phyloP scores from a whole-genome alignment of 2,113 vertebrate species.

The Sinosuthora webbiana region DNA sequence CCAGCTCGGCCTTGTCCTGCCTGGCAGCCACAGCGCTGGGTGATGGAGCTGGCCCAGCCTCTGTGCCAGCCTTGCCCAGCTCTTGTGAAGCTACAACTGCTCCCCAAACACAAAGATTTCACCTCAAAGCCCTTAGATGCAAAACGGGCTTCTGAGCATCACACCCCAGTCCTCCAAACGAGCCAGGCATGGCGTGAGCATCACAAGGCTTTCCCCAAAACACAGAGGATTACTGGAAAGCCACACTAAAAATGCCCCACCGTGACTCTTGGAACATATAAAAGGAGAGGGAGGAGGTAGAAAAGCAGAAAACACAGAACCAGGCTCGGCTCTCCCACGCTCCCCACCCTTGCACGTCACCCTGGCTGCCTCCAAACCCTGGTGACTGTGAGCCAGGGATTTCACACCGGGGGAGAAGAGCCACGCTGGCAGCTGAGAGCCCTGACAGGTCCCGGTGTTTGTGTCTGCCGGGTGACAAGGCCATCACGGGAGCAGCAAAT shows the following conservation, averaged over 20 bases:
- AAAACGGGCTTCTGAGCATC: neutral
- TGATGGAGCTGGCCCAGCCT: neutral
- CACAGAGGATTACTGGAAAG: neutral
- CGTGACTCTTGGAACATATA: rapidly evolving
- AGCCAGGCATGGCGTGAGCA: rapidly evolving
- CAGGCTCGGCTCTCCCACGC: neutral
- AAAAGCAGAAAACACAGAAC: neutral
- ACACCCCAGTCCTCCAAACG: neutral
- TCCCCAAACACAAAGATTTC: neutral
- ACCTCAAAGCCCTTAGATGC: neutral
- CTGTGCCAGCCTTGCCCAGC: neutral
- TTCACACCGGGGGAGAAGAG: neutral
- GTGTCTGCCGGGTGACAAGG: neutral
- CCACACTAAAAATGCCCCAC: rapidly evolving
- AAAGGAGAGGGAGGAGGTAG: neutral
- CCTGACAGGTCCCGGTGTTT: neutral
- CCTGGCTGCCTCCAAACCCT: neutral
- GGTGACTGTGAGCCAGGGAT: rapidly evolving
- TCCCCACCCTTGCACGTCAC: neutral
- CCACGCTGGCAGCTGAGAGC: rapidly evolving
- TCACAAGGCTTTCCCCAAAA: neutral
- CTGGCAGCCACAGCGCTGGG: rapidly evolving
- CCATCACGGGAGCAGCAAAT: neutral
- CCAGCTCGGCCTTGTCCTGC: neutral
- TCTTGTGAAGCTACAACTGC: neutral